phyloP scores from a whole-genome alignment of 2,888 invertebrate genomes.

The Idaea aversata region DNA sequence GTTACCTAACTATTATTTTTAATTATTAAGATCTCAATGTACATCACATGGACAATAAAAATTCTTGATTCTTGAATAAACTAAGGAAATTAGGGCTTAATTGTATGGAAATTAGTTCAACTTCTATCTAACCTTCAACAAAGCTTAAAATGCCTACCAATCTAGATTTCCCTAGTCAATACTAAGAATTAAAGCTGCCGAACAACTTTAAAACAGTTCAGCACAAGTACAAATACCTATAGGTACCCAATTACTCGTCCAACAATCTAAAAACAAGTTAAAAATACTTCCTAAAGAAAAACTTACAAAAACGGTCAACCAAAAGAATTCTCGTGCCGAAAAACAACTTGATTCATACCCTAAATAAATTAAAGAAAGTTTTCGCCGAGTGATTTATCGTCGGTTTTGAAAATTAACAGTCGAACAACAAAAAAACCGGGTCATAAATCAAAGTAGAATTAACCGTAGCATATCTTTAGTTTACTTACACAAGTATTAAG shows the following conservation, averaged over 20 bases:
- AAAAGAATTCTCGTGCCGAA: conserved; percentile 2
- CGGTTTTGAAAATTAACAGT: conserved; percentile 26
- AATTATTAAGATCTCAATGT: too few species aligned
- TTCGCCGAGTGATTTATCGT: conserved; percentile 13
- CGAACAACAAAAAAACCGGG: conserved; percentile 31
- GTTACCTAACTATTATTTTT: too few species aligned
- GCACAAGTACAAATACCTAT: not conserved
- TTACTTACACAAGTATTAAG: too few species aligned
- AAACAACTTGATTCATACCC: conserved; percentile 14
- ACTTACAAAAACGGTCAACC: not conserved
- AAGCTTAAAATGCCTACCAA: not conserved
- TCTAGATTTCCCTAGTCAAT: not conserved
- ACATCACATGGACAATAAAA: too few species aligned
- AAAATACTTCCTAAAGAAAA: not conserved
- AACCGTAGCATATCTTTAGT: conserved; percentile 65
- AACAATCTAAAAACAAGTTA: not conserved
- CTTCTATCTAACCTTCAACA: not conserved
- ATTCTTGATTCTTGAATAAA: too few species aligned
- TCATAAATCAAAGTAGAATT: conserved; percentile 73
- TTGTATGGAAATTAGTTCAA: not conserved
- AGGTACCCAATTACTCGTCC: not conserved
- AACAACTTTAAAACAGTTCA: not conserved
- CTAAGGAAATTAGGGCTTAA: not conserved
- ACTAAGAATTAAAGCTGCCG: not conserved
- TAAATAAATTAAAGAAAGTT: conserved; percentile 21